Evolutionary conservation across 2,888 invertebrate species (phyloP).

Genomic region (Drosophila leonis): DNA sequence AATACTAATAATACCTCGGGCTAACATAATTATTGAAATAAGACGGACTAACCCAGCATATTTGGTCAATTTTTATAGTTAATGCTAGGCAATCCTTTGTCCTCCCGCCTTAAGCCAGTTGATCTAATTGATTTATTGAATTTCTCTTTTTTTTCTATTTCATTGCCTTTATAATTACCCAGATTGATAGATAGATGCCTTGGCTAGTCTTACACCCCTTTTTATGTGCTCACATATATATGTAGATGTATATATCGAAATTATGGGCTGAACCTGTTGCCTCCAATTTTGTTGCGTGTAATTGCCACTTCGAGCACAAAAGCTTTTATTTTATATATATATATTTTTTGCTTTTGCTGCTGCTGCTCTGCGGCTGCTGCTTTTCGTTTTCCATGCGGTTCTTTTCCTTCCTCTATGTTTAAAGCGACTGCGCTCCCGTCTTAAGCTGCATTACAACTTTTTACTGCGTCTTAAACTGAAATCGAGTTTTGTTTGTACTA

Average conservation of each 20-base stretch:
- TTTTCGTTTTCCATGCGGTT: slow-evolving; percentile 72
- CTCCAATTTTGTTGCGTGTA: slow-evolving; percentile 78
- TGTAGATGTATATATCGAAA: slow-evolving; percentile 35
- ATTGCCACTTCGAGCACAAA: slow-evolving; percentile 74
- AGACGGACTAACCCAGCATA: neutral
- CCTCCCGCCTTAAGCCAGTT: slow-evolving; percentile 6
- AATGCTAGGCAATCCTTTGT: neutral
- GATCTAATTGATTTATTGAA: slow-evolving; percentile 34
- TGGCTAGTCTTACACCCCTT: slow-evolving; percentile 16
- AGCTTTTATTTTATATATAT: slow-evolving; percentile 46
- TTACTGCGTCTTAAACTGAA: slow-evolving; percentile 83
- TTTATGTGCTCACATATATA: slow-evolving; percentile 42
- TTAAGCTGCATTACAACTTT: slow-evolving; percentile 82
- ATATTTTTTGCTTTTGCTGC: slow-evolving; percentile 11
- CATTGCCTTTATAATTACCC: slow-evolving; percentile 48
- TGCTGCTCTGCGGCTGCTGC: slow-evolving; percentile 27
- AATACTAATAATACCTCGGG: neutral
- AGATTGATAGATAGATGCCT: slow-evolving; percentile 13
- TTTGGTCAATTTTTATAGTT: neutral
- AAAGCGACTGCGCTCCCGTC: slow-evolving; percentile 78
- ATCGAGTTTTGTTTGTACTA: slow-evolving; percentile 76
- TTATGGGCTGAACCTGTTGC: slow-evolving; percentile 63
- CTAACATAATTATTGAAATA: neutral
- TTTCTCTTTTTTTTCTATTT: slow-evolving; percentile 55
- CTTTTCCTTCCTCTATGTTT: slow-evolving; percentile 80